Evolutionary conservation across 2,888 invertebrate genomes (phyloP).

Genomic region (Nudaria mundana): DNA sequence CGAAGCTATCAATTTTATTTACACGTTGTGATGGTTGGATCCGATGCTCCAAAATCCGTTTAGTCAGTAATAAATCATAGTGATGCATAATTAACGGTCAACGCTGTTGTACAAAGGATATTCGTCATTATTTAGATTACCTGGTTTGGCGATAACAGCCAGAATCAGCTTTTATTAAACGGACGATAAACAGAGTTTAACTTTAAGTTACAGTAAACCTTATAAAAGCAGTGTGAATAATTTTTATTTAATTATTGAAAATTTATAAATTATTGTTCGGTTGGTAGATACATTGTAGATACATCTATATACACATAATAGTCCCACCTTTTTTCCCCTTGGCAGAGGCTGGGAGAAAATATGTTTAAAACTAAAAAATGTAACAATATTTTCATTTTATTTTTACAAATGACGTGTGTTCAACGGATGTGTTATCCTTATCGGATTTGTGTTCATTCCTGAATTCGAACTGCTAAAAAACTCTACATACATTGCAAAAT

Average conservation of each 20-base stretch:
- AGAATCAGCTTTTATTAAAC: conserved; percentile 53
- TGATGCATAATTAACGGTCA: conserved; percentile 58
- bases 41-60: conserved; percentile 47
- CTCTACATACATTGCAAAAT: conserved; percentile 35
- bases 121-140: conserved; percentile 46
- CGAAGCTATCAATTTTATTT: conserved; percentile 55
- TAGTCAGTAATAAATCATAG: conserved; percentile 59
- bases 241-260: too few species aligned
- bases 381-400: too few species aligned
- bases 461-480: conserved; percentile 16
- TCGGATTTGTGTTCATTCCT: conserved; percentile 16
- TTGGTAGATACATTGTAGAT: too few species aligned
- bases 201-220: conserved; percentile 12
- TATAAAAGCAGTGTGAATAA: too few species aligned
- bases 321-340: too few species aligned
- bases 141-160: too few species aligned
- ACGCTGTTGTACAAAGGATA: conserved; percentile 45
- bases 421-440: conserved; percentile 19
- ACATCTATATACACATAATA: too few species aligned
- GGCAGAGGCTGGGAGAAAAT: too few species aligned
- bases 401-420: conserved; percentile 16
- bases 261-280: too few species aligned
- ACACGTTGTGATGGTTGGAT: conserved; percentile 48
- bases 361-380: too few species aligned
- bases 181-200: conserved; percentile 40